Percentiles rank a stretch among this genome's conserved stretches.
Conservation (phyloP, 2,797 vertebrate species). For the Hemibagrus guttatus region DNA sequence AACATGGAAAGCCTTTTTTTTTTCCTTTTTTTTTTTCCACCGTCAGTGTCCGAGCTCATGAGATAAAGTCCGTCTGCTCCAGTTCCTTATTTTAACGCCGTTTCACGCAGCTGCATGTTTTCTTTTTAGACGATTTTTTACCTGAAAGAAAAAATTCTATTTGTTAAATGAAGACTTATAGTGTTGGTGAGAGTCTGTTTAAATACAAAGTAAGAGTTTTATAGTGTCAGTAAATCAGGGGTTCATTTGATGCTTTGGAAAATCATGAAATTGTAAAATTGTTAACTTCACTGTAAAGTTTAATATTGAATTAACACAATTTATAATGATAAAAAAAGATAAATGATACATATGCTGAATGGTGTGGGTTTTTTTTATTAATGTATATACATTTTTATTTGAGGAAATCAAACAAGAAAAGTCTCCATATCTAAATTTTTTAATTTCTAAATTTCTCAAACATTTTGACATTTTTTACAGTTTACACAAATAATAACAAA, state of each 20-base stretch:
- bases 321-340: background rate
- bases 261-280: too few species aligned
- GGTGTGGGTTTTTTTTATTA: too few species aligned
- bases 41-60: constrained; percentile 5
- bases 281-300: background rate
- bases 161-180: background rate
- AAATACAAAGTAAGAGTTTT: background rate
- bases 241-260: background rate
- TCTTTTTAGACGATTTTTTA: background rate
- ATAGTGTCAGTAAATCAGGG: background rate
- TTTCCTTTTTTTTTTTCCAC: background rate
- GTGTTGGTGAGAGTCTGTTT: background rate
- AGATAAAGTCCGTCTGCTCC: constrained; percentile 14
- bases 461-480: background rate
- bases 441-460: background rate
- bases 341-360: background rate
- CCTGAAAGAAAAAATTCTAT: background rate
- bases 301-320: background rate
- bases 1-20: background rate
- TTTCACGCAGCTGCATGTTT: background rate
- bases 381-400: background rate
- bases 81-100: background rate
- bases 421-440: background rate
- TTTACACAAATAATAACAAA: background rate
- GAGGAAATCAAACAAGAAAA: background rate